Evolutionary conservation across 2,113 vertebrate genomes (phyloP), one percentile per base, ranked within the genome.

Genomic region (Panurus biarmicus): DNA sequence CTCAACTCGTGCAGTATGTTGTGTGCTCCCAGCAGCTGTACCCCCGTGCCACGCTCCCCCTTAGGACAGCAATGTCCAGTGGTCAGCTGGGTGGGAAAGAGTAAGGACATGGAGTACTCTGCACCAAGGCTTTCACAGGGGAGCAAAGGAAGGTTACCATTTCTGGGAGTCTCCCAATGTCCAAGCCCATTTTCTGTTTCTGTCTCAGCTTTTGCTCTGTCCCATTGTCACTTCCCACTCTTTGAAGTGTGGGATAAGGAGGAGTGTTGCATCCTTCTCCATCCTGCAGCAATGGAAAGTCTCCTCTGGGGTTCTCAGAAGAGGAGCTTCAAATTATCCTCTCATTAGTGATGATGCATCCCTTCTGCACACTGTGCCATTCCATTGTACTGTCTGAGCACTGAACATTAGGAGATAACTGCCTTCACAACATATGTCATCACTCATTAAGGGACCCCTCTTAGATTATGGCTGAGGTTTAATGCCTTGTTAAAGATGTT

Each of bases 401-500:
- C 97, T 96, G 98, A 98, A 98, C 98, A 98, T 98, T 98, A 98
- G 98, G 97, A 98, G 98, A 97, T 99, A 99, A 99, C 98, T 98
- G 98, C 98, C 98, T 98, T 96, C 97, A 97, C 98, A 98, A 98
- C 99, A 99, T 99, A 99, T 99, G 99, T 98, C 99, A 99, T 98
- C 97, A 98, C 98, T 99, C 98, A 98, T 99, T 99, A 99, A 98
- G 98, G 98, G 98, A 98, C 98, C 97, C 94, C 95, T 98, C 98
- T 93, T 92, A 97, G 96, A 98, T 99, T 99, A 99, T 98, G 98
- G 98, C 98, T 98, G 98, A 97, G 97, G 97, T 98, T 98, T 99
- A 99, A 99, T 99, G 99, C 98, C 98, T 98, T 98, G 98, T 99
- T 99, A 99, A 99, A 98, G 98, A 99, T 98, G 98, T 98, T 99